phyloP scores from a whole-genome alignment of 2,797 vertebrate genomes.

The Apogon hyalosoma region DNA sequence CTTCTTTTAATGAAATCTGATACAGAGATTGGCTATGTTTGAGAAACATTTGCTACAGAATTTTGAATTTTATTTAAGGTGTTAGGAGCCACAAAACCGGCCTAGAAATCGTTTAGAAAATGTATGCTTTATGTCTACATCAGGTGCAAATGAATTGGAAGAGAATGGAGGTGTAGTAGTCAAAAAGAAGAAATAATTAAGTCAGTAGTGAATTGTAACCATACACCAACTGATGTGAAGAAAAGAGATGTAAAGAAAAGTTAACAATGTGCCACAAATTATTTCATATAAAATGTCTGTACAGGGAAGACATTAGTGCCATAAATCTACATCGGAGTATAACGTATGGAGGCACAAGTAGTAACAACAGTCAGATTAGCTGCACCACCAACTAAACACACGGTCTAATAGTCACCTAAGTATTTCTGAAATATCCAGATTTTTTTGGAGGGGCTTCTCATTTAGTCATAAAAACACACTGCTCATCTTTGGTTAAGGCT shows the following conservation, averaged over 20 bases:
- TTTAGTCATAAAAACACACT: neutral
- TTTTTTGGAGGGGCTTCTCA: too few relatives aligned
- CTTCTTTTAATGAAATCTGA: slow-evolving; percentile 37
- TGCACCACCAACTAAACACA: slow-evolving; percentile 12
- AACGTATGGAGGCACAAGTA: slow-evolving; percentile 15
- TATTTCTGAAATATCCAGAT: too few relatives aligned
- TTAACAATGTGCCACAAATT: neutral
- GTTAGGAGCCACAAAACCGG: slow-evolving; percentile 14
- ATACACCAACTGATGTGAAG: slow-evolving; percentile 3
- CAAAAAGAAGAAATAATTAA: slow-evolving; percentile 11
- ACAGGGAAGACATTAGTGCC: neutral
- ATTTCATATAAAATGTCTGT: slow-evolving; percentile 21
- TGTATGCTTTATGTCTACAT: slow-evolving; percentile 24
- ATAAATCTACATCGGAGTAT: slow-evolving; percentile 16
- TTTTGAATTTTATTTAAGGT: slow-evolving; percentile 29
- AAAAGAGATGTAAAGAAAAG: neutral
- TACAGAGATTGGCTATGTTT: slow-evolving; percentile 37
- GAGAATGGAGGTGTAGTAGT: slow-evolving; percentile 11
- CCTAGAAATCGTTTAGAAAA: slow-evolving; percentile 15
- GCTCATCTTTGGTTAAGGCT: neutral
- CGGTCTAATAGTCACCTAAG: too few relatives aligned
- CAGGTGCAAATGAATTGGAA: slow-evolving; percentile 41
- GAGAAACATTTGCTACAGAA: slow-evolving; percentile 23
- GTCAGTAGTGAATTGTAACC: neutral
- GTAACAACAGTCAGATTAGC: slow-evolving; percentile 30